phyloP scores from a whole-genome alignment of 1,140 invertebrate genomes.

The Drosophila auraria region DNA sequence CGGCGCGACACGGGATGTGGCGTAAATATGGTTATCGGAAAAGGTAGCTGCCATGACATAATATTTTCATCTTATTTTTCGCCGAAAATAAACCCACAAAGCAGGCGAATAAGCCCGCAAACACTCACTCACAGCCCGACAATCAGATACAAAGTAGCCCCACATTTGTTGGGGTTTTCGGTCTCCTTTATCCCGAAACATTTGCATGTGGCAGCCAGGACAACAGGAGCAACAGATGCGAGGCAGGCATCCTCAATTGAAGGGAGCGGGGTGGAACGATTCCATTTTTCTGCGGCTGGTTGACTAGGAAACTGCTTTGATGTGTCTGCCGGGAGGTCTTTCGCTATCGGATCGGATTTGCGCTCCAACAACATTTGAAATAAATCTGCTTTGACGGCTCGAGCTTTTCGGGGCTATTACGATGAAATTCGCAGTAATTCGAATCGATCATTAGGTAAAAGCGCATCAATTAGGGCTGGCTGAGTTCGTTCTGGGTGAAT shows the following conservation, averaged over 20 bases:
- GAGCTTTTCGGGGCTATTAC: conserved; percentile 27
- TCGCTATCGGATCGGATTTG: conserved; percentile 43
- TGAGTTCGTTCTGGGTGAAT: not conserved
- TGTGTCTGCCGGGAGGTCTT: conserved; percentile 23
- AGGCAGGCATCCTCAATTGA: conserved; percentile 14
- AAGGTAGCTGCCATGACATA: conserved; percentile 57
- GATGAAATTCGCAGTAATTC: conserved; percentile 1
- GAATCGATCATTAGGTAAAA: conserved; percentile 39
- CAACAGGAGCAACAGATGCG: conserved; percentile 47
- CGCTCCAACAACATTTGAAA: conserved; percentile 21
- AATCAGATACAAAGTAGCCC: conserved; percentile 71
- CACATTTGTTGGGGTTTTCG: conserved; percentile 44
- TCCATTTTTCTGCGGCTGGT: conserved; percentile 38
- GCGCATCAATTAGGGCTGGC: conserved; percentile 41
- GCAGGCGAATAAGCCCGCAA: conserved; percentile 36
- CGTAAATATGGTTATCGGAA: conserved; percentile 58
- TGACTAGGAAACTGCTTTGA: conserved; percentile 50
- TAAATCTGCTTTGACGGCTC: conserved; percentile 41
- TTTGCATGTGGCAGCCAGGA: conserved; percentile 57
- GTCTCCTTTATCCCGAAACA: conserved; percentile 22
- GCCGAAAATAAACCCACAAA: conserved; percentile 50
- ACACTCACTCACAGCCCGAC: conserved; percentile 48
- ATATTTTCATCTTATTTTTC: conserved; percentile 54
- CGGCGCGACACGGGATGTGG: conserved; percentile 15
- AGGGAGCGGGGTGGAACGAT: conserved; percentile 11